These are phyloP conservation scores for Craniophora ligustri DNA, from an alignment of 2,888 invertebrate species.

Conservation along the genomic window DNA sequence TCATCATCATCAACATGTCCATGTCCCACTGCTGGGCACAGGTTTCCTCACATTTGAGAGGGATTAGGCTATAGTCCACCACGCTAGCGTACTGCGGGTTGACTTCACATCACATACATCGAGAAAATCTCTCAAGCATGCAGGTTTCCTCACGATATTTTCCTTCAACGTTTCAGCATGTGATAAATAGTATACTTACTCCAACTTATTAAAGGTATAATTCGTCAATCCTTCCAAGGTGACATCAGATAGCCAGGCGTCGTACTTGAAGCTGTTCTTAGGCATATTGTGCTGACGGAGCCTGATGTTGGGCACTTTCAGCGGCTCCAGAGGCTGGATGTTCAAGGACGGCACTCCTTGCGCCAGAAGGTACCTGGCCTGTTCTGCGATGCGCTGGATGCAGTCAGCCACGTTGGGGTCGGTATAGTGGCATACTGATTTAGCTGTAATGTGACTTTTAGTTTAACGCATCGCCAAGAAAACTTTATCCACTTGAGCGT, in stretches of 20 bases:
- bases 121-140: no score
- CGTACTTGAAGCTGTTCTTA: constrained; percentile 84
- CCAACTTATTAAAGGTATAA: constrained; percentile 84
- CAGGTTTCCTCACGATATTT: no score
- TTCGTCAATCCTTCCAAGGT: constrained; percentile 82
- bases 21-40: no score
- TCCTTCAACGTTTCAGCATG: no score
- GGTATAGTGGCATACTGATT: constrained; percentile 86
- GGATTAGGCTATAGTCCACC: no score
- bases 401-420: constrained; percentile 88
- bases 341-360: constrained; percentile 89
- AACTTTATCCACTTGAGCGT: no score
- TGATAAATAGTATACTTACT: constrained; percentile 73
- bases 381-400: constrained; percentile 86
- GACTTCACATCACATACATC: no score
- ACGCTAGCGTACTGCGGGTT: no score
- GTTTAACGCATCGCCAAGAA: no score
- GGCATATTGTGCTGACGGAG: constrained; percentile 87
- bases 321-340: constrained; percentile 89
- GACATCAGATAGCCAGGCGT: constrained; percentile 85
- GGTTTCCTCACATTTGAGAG: no score
- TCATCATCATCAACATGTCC: no score
- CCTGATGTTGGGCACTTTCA: constrained; percentile 88
- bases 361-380: constrained; percentile 83
- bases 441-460: constrained; percentile 16